Base-by-base conservation (phyloP, 2,113 vertebrate genomes). In the Lates calcarifer region DNA sequence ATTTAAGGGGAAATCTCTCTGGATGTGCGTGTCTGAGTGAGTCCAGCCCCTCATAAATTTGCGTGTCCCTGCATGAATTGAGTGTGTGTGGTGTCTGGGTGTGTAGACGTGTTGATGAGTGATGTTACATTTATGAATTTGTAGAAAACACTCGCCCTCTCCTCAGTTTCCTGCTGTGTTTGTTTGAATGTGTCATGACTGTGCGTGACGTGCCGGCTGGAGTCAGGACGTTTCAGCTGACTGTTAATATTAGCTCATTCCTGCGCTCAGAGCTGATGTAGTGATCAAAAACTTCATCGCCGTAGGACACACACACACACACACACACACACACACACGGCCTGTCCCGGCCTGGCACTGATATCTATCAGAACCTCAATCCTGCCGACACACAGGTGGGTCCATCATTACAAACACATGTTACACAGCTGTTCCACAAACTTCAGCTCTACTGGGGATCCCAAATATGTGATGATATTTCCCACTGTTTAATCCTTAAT, bases 111-210 rank as follows among this genome's bases (percentile, higher is more conserved):
- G 55, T 1, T 45, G 81, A 13, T 81, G 87, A 82, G 17, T 74
- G 80, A 85, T 2, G 0, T 28, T 49, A 11, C 0, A 6, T 71
- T 61, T 45, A 37, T 3, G 53, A 31, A 33, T 15, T 11, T 41
- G 56, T 9, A 65, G 53, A 51, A 55, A 61, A 45, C 10, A 22
- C 20, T 33, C 43, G 53, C 31, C 39, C 47, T 31, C 70, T 62
- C 74, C 31, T 53, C 43, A 20, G 11, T 67, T 45, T 68, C 61
- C 63, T 55, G 67, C 83, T 51, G 20, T 84, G 87, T 89, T 89
- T 89, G 84, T 84, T 84, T 89, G 81, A 81, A 24, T 61, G 13
- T 86, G 84, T 89, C 84, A 69, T 65, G 29, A 78, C 26, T 26
- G 80, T 61, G 45, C n/a, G 22, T 70, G 83, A 82, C 41, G 28